Conservation (phyloP, 2,888 invertebrate genomes). For the Lomographa bimaculata region DNA sequence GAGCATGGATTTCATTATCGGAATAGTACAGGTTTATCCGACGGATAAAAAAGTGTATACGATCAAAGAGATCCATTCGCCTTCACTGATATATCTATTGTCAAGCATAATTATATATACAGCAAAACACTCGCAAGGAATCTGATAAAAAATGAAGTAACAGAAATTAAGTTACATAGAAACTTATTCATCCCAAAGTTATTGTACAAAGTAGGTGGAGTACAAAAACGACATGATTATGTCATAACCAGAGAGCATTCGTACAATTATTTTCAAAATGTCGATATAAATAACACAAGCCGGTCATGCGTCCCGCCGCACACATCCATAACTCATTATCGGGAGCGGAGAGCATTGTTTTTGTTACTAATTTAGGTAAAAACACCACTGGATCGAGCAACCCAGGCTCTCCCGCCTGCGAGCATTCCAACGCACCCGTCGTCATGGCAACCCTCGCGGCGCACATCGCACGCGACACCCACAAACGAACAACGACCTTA, state of each 20-base stretch:
- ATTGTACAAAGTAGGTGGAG: background rate
- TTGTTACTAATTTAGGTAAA: conserved; percentile 69
- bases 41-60: too few species aligned
- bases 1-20: too few species aligned
- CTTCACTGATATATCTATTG: too few species aligned
- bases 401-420: conserved; percentile 52
- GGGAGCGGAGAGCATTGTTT: conserved; percentile 43
- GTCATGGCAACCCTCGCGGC: conserved; percentile 80
- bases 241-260: conserved; percentile 9
- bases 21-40: too few species aligned
- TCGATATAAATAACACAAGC: conserved; percentile 18
- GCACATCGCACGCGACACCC: conserved; percentile 48
- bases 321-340: conserved; percentile 50
- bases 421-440: conserved; percentile 78
- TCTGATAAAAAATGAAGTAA: too few species aligned
- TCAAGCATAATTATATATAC: too few species aligned
- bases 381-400: conserved; percentile 61
- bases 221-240: conserved; percentile 11
- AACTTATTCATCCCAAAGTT: too few species aligned
- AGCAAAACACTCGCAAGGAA: too few species aligned
- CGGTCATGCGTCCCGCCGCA: conserved; percentile 12
- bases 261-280: conserved; percentile 12
- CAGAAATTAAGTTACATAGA: too few species aligned
- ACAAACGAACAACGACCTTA: conserved; percentile 70
- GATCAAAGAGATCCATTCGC: too few species aligned